A percentile compares a stretch with the other conserved stretches of the same genome.
Conservation (phyloP, 2,888 invertebrate species). For the Eupithecia abbreviata region DNA sequence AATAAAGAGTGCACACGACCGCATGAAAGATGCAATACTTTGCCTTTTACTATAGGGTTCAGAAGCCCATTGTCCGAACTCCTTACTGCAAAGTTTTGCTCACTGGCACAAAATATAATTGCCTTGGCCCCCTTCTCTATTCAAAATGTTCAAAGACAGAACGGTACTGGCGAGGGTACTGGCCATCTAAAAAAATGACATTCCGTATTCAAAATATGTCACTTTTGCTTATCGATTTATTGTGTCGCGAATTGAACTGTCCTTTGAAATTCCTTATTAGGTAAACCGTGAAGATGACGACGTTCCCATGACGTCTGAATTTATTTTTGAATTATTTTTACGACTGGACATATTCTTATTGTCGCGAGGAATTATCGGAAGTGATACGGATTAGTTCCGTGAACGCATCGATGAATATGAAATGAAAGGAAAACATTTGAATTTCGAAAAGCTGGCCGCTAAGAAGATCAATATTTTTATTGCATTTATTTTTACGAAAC, state of each 20-base stretch:
- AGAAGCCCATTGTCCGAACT: conserved; percentile 64
- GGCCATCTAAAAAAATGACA: conserved; percentile 60
- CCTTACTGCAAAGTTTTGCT: conserved; percentile 60
- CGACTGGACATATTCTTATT: conserved; percentile 65
- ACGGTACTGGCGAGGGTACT: conserved; percentile 47
- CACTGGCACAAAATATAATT: conserved; percentile 72
- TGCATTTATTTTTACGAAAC: conserved; percentile 10
- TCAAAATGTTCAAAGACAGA: conserved; percentile 47
- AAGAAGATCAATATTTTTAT: conserved; percentile 31
- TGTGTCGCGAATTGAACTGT: conserved; percentile 69
- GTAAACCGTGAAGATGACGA: conserved; percentile 72
- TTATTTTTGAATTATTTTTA: conserved; percentile 68
- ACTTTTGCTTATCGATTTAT: conserved; percentile 77
- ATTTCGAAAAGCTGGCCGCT: conserved; percentile 22
- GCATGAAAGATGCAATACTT: conserved; percentile 63
- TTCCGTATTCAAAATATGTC: conserved; percentile 81
- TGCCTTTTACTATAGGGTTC: conserved; percentile 32
- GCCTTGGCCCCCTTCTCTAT: conserved; percentile 73
- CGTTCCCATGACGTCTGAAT: conserved; percentile 81
- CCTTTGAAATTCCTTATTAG: conserved; percentile 73
- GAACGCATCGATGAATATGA: conserved; percentile 59
- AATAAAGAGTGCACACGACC: conserved; percentile 71
- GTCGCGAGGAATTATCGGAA: conserved; percentile 66
- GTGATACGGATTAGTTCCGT: conserved; percentile 75
- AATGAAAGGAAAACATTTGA: conserved; percentile 45